A percentile compares a stretch with the other conserved stretches of the same genome.
Conservation (phyloP, 2,113 vertebrate species). For the Geococcyx californianus region DNA sequence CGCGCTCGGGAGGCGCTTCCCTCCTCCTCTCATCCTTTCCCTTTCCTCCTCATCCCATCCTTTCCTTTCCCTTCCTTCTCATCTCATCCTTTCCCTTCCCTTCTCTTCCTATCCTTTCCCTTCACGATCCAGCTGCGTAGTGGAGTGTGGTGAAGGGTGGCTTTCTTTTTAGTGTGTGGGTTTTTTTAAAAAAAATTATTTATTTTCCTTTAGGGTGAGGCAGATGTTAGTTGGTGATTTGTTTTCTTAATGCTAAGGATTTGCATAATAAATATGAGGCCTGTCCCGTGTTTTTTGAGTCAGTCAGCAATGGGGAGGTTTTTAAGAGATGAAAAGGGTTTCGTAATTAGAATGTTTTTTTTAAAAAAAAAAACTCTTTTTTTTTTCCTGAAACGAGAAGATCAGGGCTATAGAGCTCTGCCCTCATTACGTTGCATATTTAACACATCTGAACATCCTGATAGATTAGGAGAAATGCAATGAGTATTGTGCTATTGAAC, state of each 20-base stretch:
- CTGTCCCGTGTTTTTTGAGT: conserved; percentile 40
- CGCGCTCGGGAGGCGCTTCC: conserved; percentile 53
- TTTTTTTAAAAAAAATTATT: background rate
- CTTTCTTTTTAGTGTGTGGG: no score
- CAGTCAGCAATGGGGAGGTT: background rate
- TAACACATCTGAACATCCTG: conserved; percentile 45
- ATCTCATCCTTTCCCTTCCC: no score
- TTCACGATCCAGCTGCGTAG: no score
- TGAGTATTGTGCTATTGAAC: conserved; percentile 50
- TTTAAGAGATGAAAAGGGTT: background rate
- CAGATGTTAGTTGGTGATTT: conserved; percentile 63
- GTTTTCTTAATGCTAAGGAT: conserved; percentile 61
- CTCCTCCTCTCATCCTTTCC: no score
- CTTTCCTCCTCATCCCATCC: no score
- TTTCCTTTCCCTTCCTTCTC: no score
- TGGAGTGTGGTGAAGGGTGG: background rate
- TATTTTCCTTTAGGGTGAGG: background rate
- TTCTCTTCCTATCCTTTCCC: no score
- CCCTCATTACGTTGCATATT: conserved; percentile 64
- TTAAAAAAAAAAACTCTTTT: background rate
- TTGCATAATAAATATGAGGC: conserved; percentile 51
- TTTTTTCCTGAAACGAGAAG: background rate
- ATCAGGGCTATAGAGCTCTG: conserved; percentile 52
- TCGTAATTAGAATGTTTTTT: background rate
- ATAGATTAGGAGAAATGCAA: conserved; percentile 2